Conservation (phyloP, 1,140 invertebrate genomes). For the Octopus sinensis region DNA sequence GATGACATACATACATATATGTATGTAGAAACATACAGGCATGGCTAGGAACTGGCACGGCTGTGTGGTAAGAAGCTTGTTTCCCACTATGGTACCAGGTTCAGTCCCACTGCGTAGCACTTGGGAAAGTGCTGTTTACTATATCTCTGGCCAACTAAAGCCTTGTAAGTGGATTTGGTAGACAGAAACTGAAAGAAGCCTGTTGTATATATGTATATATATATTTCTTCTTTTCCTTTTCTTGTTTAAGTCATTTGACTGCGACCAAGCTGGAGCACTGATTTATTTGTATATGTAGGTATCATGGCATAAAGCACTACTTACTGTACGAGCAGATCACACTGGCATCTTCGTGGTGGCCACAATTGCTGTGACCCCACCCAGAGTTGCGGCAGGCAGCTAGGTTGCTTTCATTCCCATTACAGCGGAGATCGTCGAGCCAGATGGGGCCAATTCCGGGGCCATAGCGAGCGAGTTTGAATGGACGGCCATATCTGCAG, state of each 20-base stretch:
- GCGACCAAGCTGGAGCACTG: not conserved
- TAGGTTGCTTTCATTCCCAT: constrained; percentile 69
- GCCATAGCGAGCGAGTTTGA: constrained; percentile 49
- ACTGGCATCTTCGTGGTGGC: constrained; percentile 64
- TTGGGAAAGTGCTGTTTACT: too few relatives aligned
- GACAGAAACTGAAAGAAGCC: too few relatives aligned
- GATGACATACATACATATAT: too few relatives aligned
- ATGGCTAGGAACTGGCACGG: too few relatives aligned
- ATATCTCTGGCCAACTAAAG: too few relatives aligned
- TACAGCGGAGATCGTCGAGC: constrained; percentile 72
- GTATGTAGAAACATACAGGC: too few relatives aligned
- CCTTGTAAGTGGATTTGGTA: too few relatives aligned
- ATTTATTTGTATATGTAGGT: not conserved
- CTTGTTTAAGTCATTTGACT: not conserved
- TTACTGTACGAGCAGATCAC: constrained; percentile 31
- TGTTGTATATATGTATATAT: too few relatives aligned
- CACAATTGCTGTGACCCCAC: constrained; percentile 74
- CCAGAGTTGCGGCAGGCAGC: constrained; percentile 70
- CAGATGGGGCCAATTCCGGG: constrained; percentile 59
- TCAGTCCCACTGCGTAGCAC: too few relatives aligned
- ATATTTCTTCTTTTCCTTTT: too few relatives aligned
- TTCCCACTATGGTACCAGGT: too few relatives aligned
- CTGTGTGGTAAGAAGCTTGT: too few relatives aligned
- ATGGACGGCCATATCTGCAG: not conserved
- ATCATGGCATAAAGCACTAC: not conserved